phyloP scores from a whole-genome alignment of 2,888 invertebrate species.

The Philaethria dido region DNA sequence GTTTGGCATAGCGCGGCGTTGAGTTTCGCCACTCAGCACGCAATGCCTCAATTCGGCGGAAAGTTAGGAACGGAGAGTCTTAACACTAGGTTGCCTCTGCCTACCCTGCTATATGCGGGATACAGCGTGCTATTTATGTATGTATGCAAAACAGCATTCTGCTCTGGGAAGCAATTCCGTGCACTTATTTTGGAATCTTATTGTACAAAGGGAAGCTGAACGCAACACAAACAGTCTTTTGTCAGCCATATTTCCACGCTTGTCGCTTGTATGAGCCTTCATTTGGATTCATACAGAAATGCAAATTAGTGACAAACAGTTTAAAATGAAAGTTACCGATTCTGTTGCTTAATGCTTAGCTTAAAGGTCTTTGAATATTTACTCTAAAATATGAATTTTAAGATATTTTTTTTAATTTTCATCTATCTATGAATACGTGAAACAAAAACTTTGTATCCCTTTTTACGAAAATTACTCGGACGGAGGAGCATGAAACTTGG shows the following conservation, averaged over 20 bases:
- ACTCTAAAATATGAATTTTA: not conserved
- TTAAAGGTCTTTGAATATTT: not conserved
- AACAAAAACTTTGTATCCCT: too few species aligned
- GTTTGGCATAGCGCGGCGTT: too few species aligned
- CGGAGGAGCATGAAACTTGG: too few species aligned
- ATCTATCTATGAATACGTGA: too few species aligned
- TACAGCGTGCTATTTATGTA: too few species aligned
- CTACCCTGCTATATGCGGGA: too few species aligned
- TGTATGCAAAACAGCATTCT: not conserved
- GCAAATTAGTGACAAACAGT: not conserved
- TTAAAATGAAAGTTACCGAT: not conserved
- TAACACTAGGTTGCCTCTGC: too few species aligned
- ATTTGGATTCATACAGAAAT: constrained; percentile 1
- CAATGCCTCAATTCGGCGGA: too few species aligned
- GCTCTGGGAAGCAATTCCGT: not conserved
- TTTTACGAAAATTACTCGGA: too few species aligned
- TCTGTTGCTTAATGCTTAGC: not conserved
- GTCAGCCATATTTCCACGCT: constrained; percentile 13
- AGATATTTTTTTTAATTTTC: too few species aligned
- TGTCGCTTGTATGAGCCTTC: constrained; percentile 1
- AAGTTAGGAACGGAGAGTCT: too few species aligned
- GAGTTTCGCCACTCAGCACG: too few species aligned
- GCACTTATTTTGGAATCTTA: not conserved
- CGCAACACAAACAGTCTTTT: constrained; percentile 17
- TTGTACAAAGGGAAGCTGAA: constrained; percentile 5